Base-by-base conservation (phyloP, 2,797 vertebrate genomes). In the Coendou prehensilis region DNA sequence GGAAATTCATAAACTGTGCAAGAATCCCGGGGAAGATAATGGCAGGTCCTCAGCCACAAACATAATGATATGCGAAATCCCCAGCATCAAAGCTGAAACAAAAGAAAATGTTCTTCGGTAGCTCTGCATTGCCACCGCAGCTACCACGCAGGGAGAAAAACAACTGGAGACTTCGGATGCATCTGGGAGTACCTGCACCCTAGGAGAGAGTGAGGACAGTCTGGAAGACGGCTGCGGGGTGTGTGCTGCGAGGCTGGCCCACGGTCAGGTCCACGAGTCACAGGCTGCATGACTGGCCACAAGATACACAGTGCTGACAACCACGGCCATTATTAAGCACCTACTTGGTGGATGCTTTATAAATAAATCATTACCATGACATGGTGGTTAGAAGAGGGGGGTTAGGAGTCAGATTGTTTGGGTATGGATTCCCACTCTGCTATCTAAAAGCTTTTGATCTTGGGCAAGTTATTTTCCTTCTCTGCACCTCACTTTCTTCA, bases 31-130 rank as follows among this genome's bases (percentile, higher is more conserved):
- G 85, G 84, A 92, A 97, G 91, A 96, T 67, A 92, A 93, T 61
- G 75, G 97, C 93, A 94, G 94, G 61, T 93, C 92, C 92, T 95
- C 78, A 96, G 93, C 88, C 91, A 89, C 33, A 33, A 83, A 50
- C 83, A 81, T 97, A 97, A 97, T 96, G 95, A 97, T 92, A 98
- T 97, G 91, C 80, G 2, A 95, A 95, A 96, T 96, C 93, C 87
- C 95, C 92, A 71, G 94, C 96, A 95, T 97, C 96, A 91, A 95
- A 95, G 83, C 96, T 87, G 96, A 96, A 97, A 98, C 97, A 97
- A 97, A 98, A 97, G 96, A 95, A 97, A 92, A 94, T 79, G 86
- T 97, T 96, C 95, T 95, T 92, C 50, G 4, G 83, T 87, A 89
- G 89, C n/a, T 84, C 37, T 52, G 61, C 22, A 8, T 57, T 73